Evolutionary conservation across 1,140 invertebrate species (phyloP).

Genomic region (Drosophila pandora): DNA sequence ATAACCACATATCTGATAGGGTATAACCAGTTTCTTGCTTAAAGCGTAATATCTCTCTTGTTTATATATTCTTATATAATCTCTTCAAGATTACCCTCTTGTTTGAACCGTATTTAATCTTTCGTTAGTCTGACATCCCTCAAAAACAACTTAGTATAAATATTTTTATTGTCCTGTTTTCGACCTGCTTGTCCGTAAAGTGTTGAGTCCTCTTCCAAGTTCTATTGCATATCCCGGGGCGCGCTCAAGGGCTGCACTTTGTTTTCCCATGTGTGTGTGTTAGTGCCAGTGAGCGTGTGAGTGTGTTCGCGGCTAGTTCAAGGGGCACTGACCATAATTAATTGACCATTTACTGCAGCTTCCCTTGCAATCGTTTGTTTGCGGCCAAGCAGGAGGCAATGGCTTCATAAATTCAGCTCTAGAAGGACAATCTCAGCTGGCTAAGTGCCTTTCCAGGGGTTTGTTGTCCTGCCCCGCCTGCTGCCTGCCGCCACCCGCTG

Average conservation of each 20-base stretch:
- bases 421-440: slow-evolving; percentile 32
- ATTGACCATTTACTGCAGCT: slow-evolving; percentile 75
- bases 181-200: background rate
- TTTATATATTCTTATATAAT: too few species aligned
- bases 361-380: slow-evolving; percentile 57
- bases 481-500: background rate
- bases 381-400: slow-evolving; percentile 70
- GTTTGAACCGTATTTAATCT: too few species aligned
- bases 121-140: too few species aligned
- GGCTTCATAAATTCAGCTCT: slow-evolving; percentile 63
- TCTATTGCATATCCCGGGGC: slow-evolving; percentile 23
- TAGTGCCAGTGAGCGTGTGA: slow-evolving; percentile 10
- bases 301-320: slow-evolving; percentile 37
- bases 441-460: slow-evolving; percentile 38
- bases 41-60: too few species aligned
- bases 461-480: slow-evolving; percentile 44
- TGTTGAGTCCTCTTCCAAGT: slow-evolving; percentile 27
- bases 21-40: too few species aligned
- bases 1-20: too few species aligned
- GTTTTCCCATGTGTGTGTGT: background rate
- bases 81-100: too few species aligned
- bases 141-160: too few species aligned
- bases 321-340: slow-evolving; percentile 76
- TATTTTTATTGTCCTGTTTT: background rate
- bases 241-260: slow-evolving; percentile 40